phyloP scores from a whole-genome alignment of 2,113 vertebrate species.

The Scomber japonicus region DNA sequence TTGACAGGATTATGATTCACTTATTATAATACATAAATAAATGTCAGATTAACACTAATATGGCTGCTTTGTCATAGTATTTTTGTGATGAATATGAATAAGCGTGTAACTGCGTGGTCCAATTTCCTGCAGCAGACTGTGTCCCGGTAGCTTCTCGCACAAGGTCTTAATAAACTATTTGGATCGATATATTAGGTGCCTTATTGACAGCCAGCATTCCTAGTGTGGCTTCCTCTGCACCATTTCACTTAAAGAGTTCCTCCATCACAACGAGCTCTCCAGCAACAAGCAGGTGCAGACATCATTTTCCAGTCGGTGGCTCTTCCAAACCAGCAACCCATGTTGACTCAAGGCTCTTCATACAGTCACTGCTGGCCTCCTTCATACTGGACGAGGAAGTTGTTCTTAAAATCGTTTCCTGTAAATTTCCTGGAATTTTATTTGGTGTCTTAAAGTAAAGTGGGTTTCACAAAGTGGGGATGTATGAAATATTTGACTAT shows the following conservation, averaged over 20 bases:
- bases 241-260: constrained; percentile 27
- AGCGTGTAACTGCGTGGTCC: neutral
- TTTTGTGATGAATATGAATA: neutral
- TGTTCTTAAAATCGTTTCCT: constrained; percentile 46
- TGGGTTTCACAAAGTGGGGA: constrained; percentile 15
- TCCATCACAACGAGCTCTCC: constrained; percentile 18
- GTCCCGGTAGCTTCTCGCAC: neutral
- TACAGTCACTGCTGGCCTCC: constrained; percentile 2
- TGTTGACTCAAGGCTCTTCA: constrained; percentile 10
- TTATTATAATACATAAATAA: neutral
- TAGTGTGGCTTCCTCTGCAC: neutral
- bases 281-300: constrained; percentile 51
- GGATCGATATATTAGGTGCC: neutral
- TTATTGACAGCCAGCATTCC: neutral
- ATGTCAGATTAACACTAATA: no score
- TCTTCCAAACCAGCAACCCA: constrained; percentile 16
- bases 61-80: neutral
- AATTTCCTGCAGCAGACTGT: neutral
- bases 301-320: constrained; percentile 33
- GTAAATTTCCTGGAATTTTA: constrained; percentile 32
- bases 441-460: constrained; percentile 52
- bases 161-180: neutral
- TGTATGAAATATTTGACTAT: constrained; percentile 20
- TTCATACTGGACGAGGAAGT: constrained; percentile 34
- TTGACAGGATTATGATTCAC: neutral